phyloP scores from a whole-genome alignment of 2,797 vertebrate species.

The Amblyopsis hoosieri region DNA sequence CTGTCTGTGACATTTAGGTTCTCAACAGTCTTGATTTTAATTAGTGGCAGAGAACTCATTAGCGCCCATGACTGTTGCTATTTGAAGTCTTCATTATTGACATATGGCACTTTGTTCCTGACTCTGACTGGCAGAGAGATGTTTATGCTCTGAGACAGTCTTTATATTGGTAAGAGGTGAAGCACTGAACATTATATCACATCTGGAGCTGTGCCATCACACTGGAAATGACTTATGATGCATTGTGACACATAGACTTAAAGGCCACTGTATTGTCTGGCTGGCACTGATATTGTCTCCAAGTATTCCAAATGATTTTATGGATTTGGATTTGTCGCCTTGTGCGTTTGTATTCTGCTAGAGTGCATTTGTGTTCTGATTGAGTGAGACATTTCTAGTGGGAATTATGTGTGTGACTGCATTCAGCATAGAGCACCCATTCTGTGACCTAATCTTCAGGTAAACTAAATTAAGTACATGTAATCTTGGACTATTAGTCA shows the following conservation, averaged over 20 bases:
- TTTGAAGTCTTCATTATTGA: conserved; percentile 77
- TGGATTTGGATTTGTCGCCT: conserved; percentile 72
- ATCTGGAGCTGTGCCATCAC: conserved; percentile 30
- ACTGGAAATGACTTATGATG: conserved; percentile 44
- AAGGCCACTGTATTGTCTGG: conserved; percentile 55
- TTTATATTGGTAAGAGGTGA: conserved; percentile 30
- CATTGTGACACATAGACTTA: conserved; percentile 39
- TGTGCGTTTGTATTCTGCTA: conserved; percentile 56
- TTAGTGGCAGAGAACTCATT: conserved; percentile 60
- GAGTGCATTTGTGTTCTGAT: neutral
- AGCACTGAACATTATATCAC: conserved; percentile 10
- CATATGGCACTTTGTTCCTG: conserved; percentile 64
- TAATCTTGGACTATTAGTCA: no score
- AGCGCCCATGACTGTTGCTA: conserved; percentile 64
- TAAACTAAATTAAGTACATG: neutral
- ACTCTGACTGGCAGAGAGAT: conserved; percentile 28
- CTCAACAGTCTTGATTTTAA: conserved; percentile 47
- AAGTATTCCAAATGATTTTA: conserved; percentile 64
- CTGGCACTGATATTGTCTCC: conserved; percentile 40
- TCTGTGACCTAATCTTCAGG: conserved; percentile 15
- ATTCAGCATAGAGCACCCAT: conserved; percentile 18
- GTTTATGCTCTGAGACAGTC: conserved; percentile 38
- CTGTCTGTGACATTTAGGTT: conserved; percentile 52
- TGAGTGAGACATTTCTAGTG: conserved; percentile 35
- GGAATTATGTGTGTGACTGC: conserved; percentile 24